phyloP scores from a whole-genome alignment of 2,888 invertebrate species.

The Gymnocheta viridis region DNA sequence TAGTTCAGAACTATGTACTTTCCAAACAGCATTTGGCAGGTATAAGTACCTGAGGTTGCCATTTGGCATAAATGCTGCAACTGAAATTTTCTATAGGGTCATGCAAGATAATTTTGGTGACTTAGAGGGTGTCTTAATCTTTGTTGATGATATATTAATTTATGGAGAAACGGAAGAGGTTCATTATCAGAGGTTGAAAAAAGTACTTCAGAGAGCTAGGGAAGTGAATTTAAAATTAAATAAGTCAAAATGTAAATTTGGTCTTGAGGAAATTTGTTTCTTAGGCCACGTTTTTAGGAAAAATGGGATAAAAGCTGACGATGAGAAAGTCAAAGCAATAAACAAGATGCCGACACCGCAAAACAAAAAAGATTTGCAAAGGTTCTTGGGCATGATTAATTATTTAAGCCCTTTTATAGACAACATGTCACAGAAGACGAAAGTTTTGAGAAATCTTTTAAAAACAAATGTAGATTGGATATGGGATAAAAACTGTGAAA shows the following conservation, averaged over 20 bases:
- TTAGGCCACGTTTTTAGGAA: constrained; percentile 6
- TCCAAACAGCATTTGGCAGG: constrained; percentile 50
- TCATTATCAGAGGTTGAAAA: neutral
- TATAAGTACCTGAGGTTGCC: constrained; percentile 41
- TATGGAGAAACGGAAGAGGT: neutral
- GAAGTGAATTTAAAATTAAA: neutral
- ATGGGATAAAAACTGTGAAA: constrained; percentile 36
- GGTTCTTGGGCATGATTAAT: too few species aligned
- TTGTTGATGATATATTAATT: neutral
- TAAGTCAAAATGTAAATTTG: constrained; percentile 1
- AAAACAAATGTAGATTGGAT: neutral
- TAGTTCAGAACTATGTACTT: constrained; percentile 35
- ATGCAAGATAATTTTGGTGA: constrained; percentile 32
- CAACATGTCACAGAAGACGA: neutral
- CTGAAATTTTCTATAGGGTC: constrained; percentile 44
- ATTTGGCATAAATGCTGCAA: constrained; percentile 42
- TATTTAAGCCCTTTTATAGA: neutral
- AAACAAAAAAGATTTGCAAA: too few species aligned
- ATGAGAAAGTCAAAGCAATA: neutral
- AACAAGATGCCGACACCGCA: too few species aligned
- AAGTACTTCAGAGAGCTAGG: neutral
- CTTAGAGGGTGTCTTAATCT: constrained; percentile 6
- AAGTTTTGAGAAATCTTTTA: neutral
- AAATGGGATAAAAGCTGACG: neutral
- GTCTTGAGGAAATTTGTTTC: neutral